phyloP scores from a whole-genome alignment of 2,797 vertebrate species.

The Pangasius sanitwongsei region DNA sequence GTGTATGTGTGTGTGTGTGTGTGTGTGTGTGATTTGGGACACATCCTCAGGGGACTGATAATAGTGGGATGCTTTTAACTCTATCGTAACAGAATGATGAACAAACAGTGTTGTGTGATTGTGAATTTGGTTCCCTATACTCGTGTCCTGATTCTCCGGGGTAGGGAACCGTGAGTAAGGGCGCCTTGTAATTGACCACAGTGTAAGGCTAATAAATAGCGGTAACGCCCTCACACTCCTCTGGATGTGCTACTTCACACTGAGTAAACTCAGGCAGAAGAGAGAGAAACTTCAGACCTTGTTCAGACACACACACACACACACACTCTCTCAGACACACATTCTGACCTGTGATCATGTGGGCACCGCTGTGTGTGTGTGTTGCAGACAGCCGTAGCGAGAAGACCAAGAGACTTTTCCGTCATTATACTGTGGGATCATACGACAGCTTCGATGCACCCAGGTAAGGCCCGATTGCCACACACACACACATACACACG shows the following conservation, averaged over 20 bases:
- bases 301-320: not conserved
- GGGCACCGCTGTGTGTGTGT: constrained; percentile 49
- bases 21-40: not conserved
- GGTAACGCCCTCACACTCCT: constrained; percentile 20
- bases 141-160: not conserved
- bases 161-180: not conserved
- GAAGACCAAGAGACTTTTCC: constrained; percentile 88
- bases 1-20: constrained; percentile 7
- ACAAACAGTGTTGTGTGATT: not conserved
- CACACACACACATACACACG: constrained; percentile 4
- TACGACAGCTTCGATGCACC: constrained; percentile 94
- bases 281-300: constrained; percentile 16
- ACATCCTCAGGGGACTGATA: not conserved
- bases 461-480: constrained; percentile 70
- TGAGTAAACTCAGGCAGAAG: constrained; percentile 16
- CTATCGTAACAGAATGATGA: not conserved
- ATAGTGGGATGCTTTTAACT: not conserved
- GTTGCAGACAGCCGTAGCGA: constrained; percentile 84
- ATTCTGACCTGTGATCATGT: constrained; percentile 28
- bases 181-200: not conserved
- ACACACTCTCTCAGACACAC: not conserved
- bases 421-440: constrained; percentile 93
- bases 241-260: constrained; percentile 36
- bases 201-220: not conserved
- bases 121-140: not conserved